Evolutionary conservation across 2,113 vertebrate species (phyloP).

Genomic region (Climacteris rufus): DNA sequence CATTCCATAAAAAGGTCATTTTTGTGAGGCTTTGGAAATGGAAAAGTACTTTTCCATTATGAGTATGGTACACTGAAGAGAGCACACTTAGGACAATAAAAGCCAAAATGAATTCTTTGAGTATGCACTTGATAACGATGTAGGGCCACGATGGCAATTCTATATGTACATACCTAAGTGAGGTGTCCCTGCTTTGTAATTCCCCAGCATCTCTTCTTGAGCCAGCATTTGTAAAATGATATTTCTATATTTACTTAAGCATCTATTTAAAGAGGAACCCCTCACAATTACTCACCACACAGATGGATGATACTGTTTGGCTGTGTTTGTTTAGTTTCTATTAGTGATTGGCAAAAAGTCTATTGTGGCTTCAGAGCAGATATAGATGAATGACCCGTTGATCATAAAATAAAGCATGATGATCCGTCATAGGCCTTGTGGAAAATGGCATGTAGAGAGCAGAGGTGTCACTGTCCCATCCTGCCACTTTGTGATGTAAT

Average conservation of each 20-base stretch:
- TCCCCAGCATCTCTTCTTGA: neutral
- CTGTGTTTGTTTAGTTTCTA: constrained; percentile 82
- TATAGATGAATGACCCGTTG: constrained; percentile 70
- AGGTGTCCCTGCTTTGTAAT: neutral
- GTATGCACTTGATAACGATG: neutral
- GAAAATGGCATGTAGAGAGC: constrained; percentile 43
- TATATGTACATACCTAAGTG: neutral
- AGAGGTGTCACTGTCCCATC: neutral
- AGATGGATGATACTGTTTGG: constrained; percentile 78
- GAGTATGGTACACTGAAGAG: neutral
- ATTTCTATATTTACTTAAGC: constrained; percentile 80
- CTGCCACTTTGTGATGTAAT: neutral
- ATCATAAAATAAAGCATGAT: constrained; percentile 75
- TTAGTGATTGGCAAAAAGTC: constrained; percentile 79
- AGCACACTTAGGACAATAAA: fast-evolving
- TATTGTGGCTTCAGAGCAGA: constrained; percentile 71
- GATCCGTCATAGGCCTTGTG: constrained; percentile 41
- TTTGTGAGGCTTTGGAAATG: constrained; percentile 37
- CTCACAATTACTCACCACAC: constrained; percentile 76
- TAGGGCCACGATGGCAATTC: neutral
- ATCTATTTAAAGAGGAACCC: constrained; percentile 84
- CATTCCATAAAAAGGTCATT: neutral
- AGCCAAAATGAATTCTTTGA: neutral
- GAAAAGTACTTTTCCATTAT: neutral
- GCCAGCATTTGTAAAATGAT: constrained; percentile 73